Base-by-base conservation (phyloP, 1,140 invertebrate genomes). In the Leptonema lineaticorne region DNA sequence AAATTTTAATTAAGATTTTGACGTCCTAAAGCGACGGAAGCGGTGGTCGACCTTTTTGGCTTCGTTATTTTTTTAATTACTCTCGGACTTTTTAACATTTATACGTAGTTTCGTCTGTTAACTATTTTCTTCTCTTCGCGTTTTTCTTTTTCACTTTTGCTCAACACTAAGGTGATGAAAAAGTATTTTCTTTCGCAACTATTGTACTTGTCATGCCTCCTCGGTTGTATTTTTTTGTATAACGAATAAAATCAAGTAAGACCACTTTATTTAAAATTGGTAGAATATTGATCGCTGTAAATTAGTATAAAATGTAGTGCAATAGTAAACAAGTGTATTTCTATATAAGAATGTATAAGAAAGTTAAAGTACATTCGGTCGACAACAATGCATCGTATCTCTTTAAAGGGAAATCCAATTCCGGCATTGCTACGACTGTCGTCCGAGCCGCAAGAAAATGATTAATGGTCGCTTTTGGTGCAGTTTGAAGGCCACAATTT, bases 41-140 rank as follows among this genome's bases (percentile, higher is more conserved):
- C 46, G 26, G 59, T 60, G 59, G 67, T 33, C 67, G 59, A 63
- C 33, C 53, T 60, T 63, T 48, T 68, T 56, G n/a, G 27, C 53
- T 62, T 68, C 67, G 53, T 68, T 68, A 68, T 68, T 68, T 68
- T n/a, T 67, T 68, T 68, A 68, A 68, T 68, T 68, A 46, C 67
- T 62, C 41, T 28, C 41, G 58, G 57, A 48, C 56, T 33, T 56
- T 28, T 53, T 24, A 53, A n/a, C 50, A 24, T 53, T 53, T 53
- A 53, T 53, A 24, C 50, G 27, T 26, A 53, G 50, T 53, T 53
- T 53, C 50, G 9, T 41, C 37, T 41, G 16, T n/a, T n/a, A n/a
- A n/a, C n/a, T n/a, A n/a, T n/a, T n/a, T n/a, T n/a, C n/a, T n/a
- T n/a, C n/a, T n/a, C n/a, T n/a, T n/a, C n/a, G n/a, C n/a, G n/a